phyloP scores from a whole-genome alignment of 2,113 vertebrate genomes.

The Tychaedon coryphoeus region DNA sequence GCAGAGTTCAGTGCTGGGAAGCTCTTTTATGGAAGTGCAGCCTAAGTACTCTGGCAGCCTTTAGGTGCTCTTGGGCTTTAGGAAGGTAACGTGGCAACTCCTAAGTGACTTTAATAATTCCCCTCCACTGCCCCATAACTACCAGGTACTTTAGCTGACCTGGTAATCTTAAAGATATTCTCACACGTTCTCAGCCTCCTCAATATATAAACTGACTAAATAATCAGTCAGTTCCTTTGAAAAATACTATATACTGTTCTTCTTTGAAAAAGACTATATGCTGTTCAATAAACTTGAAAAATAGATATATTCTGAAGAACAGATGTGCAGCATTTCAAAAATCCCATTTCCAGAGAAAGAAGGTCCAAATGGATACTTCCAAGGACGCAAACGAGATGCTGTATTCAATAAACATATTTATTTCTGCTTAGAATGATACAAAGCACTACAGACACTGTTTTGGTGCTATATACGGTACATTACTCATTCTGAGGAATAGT shows the following conservation, averaged over 20 bases:
- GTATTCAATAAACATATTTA: constrained; percentile 42
- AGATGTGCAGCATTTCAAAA: constrained; percentile 24
- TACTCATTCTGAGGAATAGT: constrained; percentile 65
- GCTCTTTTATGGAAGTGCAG: not conserved
- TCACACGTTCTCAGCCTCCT: not conserved
- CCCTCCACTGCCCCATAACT: not conserved
- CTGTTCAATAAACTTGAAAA: not conserved
- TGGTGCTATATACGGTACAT: constrained; percentile 46
- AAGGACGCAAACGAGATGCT: not conserved
- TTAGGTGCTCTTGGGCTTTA: not conserved
- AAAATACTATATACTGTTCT: not conserved
- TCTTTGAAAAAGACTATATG: not conserved
- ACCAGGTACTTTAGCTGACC: not conserved
- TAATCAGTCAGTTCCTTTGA: not conserved
- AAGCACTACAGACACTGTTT: constrained; percentile 56
- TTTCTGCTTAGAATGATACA: constrained; percentile 34
- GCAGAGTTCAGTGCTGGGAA: not conserved
- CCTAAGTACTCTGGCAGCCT: not conserved
- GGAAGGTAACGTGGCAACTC: not conserved
- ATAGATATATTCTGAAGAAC: not conserved
- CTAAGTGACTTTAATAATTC: not conserved
- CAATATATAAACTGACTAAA: not conserved
- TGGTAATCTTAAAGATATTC: not conserved
- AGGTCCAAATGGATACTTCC: constrained; percentile 21
- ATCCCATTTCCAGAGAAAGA: constrained; percentile 15